phyloP scores from a whole-genome alignment of 2,888 invertebrate species.

The Heterodera filipjevi region DNA sequence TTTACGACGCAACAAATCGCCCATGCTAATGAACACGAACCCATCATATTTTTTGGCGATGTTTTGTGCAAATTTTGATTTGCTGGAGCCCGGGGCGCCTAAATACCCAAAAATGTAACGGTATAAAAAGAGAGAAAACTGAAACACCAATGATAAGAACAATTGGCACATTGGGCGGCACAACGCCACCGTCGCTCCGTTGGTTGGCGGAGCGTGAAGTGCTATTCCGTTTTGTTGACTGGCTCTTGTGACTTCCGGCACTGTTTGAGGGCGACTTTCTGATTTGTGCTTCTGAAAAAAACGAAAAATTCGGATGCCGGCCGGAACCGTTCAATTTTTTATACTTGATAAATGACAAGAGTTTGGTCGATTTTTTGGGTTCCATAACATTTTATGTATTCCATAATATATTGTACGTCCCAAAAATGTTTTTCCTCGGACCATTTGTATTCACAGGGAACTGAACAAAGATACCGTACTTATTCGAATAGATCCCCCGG shows the following conservation, averaged over 20 bases:
- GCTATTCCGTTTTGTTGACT: neutral
- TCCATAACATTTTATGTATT: too few species aligned
- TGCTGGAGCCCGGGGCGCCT: conserved; percentile 64
- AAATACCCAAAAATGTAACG: neutral
- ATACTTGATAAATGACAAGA: too few species aligned
- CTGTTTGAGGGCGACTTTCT: neutral
- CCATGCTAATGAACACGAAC: conserved; percentile 53
- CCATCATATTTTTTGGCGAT: conserved; percentile 65
- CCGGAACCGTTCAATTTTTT: too few species aligned
- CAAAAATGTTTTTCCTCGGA: too few species aligned
- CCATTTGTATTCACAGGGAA: too few species aligned
- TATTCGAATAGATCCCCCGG: too few species aligned
- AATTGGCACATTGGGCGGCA: conserved; percentile 58
- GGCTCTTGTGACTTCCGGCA: neutral
- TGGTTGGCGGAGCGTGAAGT: conserved; percentile 12
- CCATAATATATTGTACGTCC: too few species aligned
- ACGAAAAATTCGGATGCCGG: too few species aligned
- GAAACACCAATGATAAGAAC: conserved; percentile 57
- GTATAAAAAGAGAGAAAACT: neutral
- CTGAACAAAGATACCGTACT: too few species aligned
- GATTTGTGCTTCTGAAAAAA: neutral
- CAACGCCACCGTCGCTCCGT: neutral
- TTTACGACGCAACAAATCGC: conserved; percentile 48
- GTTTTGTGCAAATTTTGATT: conserved; percentile 54
- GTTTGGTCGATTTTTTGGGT: too few species aligned